phyloP scores from a whole-genome alignment of 2,113 vertebrate species.

The Salvelinus fontinalis region DNA sequence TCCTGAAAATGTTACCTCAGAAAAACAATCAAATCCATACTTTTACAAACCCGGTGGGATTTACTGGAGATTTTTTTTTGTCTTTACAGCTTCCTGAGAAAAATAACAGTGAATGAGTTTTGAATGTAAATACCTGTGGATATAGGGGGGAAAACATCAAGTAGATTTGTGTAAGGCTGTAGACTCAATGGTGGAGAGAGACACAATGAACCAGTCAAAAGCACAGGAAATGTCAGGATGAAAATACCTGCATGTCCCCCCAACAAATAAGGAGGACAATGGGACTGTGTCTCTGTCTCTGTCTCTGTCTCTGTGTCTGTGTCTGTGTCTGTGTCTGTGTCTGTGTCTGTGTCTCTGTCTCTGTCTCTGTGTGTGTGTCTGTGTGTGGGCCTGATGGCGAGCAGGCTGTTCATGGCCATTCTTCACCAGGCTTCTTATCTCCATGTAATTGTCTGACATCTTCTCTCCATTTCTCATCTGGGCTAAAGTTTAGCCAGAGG shows the following conservation, averaged over 20 bases:
- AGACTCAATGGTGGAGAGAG: background rate
- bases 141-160: constrained; percentile 29
- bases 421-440: constrained; percentile 36
- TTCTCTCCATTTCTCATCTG: constrained; percentile 21
- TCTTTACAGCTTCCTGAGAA: constrained; percentile 9
- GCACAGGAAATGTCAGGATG: constrained; percentile 46
- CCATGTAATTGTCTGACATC: constrained; percentile 13
- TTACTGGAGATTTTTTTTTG: constrained; percentile 6
- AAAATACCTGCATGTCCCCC: constrained; percentile 60
- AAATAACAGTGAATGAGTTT: background rate
- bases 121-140: constrained; percentile 23
- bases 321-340: constrained; percentile 23
- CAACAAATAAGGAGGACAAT: constrained; percentile 43
- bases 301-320: constrained; percentile 8
- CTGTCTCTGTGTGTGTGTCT: constrained; percentile 8
- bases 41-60: constrained; percentile 25
- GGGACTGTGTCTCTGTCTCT: constrained; percentile 29
- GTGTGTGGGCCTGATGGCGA: constrained; percentile 5
- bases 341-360: constrained; percentile 9
- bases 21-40: background rate
- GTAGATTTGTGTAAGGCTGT: constrained; percentile 10
- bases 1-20: too few relatives aligned
- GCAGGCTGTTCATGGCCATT: constrained; percentile 13
- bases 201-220: constrained; percentile 39
- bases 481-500: constrained; percentile 32